Percentiles rank a stretch among this genome's conserved stretches.
Evolutionary conservation across 2,888 invertebrate genomes (phyloP).

Genomic region (Endomychus coccineus): DNA sequence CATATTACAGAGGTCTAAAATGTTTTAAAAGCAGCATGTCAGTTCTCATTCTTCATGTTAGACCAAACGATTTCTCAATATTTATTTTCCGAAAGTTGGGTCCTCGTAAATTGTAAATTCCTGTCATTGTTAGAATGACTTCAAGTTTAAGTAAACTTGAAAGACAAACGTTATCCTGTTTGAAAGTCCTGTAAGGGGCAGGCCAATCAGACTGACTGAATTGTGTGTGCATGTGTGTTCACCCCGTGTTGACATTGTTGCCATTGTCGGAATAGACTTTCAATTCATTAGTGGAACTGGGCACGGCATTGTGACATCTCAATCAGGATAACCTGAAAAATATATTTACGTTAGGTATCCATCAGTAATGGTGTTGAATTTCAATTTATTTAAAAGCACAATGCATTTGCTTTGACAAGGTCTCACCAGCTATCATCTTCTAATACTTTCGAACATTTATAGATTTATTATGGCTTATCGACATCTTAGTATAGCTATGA

Average conservation of each 20-base stretch:
- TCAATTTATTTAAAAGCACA: conserved; percentile 35
- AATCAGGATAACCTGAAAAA: conserved; percentile 37
- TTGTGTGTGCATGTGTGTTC: conserved; percentile 34
- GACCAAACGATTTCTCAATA: conserved; percentile 7
- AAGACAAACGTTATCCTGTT: conserved; percentile 39
- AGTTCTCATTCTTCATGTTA: no score
- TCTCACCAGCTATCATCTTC: background rate
- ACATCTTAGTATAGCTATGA: no score
- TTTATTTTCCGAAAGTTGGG: conserved; percentile 8
- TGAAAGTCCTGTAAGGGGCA: conserved; percentile 30
- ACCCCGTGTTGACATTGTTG: conserved; percentile 42
- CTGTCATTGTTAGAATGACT: conserved; percentile 35
- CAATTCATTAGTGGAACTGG: conserved; percentile 39
- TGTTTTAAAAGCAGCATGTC: no score
- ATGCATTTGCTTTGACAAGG: no score
- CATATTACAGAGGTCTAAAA: no score
- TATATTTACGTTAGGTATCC: conserved; percentile 34
- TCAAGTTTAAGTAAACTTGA: conserved; percentile 39
- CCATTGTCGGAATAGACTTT: conserved; percentile 39
- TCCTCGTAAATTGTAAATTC: conserved; percentile 37
- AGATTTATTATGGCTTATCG: no score
- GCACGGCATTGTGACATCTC: conserved; percentile 30
- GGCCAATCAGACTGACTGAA: conserved; percentile 39
- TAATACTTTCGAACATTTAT: background rate
- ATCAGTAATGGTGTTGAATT: conserved; percentile 29